Conservation (phyloP, 2,888 invertebrate species). For the Sesia bembeciformis region DNA sequence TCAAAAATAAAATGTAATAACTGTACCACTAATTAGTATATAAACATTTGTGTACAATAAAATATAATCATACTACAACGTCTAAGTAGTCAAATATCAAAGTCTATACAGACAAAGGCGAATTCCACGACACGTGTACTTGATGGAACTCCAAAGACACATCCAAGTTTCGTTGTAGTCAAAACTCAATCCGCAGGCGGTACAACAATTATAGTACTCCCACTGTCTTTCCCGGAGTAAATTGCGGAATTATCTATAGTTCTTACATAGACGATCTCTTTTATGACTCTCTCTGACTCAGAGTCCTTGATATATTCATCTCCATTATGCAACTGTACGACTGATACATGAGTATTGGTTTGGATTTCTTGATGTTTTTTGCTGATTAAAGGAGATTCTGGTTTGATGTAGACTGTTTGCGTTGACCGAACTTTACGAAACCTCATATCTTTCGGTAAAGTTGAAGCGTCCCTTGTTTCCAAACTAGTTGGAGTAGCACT, state of each 20-base stretch:
- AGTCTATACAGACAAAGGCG: no score
- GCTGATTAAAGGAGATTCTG: slow-evolving; percentile 29
- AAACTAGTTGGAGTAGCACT: slow-evolving; percentile 40
- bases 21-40: not conserved
- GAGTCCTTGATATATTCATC: slow-evolving; percentile 41
- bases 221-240: slow-evolving; percentile 49
- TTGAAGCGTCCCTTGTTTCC: slow-evolving; percentile 48
- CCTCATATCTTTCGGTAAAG: slow-evolving; percentile 63
- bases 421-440: slow-evolving; percentile 58
- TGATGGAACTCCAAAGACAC: not conserved
- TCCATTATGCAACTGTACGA: slow-evolving; percentile 48
- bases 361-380: slow-evolving; percentile 29
- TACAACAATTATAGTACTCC: slow-evolving; percentile 60
- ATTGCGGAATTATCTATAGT: slow-evolving; percentile 51
- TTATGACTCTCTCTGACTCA: slow-evolving; percentile 35
- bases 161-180: not conserved
- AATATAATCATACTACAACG: no score
- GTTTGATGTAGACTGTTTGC: slow-evolving; percentile 54
- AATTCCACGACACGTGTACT: no score
- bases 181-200: slow-evolving; percentile 58
- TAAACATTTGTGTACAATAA: not conserved
- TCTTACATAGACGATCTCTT: slow-evolving; percentile 47
- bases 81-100: no score
- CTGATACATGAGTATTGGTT: slow-evolving; percentile 52
- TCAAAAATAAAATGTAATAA: slow-evolving; percentile 1